Base-by-base conservation (phyloP, 92 coral and sea anemone species). In the Porites evermanni region DNA sequence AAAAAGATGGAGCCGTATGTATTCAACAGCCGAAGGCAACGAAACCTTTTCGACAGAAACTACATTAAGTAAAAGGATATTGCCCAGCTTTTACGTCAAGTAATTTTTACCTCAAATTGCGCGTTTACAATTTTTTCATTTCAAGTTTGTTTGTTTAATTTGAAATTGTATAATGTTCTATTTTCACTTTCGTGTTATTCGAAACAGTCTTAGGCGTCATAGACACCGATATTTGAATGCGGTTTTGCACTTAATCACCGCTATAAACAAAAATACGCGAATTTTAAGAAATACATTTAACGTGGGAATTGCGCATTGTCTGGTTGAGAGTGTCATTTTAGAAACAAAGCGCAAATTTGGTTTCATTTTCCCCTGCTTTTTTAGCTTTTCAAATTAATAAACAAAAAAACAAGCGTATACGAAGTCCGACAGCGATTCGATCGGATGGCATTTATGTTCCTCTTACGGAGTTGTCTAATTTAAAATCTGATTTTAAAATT, bases 151-250 rank as follows among this genome's bases (percentile, higher is more conserved):
- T 10, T 11, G 13, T 56, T 56, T 17, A 11, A 56, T 4, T 2
- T 56, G 61, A 56, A 12, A 56, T 11, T 56, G 12, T 14, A 0
- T 14, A 56, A 11, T 56, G 3, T 3, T 56, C 61, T 56, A 1
- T 56, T 11, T 56, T 56, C 47, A 38, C 7, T 38, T 38, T 38
- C 47, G 47, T 38, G 47, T 38, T 38, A 3, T 38, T 38, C 47
- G 6, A 38, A 56, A 11, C 14, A 56, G 14, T 14, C 61, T 56
- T 11, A 56, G 61, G 61, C 61, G 16, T 75, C 79, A 75, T 53
- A 54, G 50, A 29, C 67, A 75, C 52, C 21, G 67, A 52, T 53
- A 56, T 75, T 75, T 58, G 67, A 64, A 75, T 75, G 65, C 16
- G 52, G 67, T 23, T 75, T 58, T 53, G 67, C 64, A 51, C 59